These are phyloP conservation scores for Nebria salina DNA, from an alignment of 2,888 invertebrate species.

Conservation along the genomic window DNA sequence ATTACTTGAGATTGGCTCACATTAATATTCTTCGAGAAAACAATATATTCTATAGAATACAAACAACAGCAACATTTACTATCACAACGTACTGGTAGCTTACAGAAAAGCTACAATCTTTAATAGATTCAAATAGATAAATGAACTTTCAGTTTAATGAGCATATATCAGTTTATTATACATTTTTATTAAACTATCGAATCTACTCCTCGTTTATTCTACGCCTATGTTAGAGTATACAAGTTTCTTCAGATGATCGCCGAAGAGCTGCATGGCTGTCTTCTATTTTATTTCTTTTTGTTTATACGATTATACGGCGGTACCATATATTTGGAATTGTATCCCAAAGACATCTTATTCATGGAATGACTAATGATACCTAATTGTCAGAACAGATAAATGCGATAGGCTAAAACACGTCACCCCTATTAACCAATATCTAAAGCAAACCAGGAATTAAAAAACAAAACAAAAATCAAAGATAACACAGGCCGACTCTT, in stretches of 20 bases:
- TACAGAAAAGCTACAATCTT: no score
- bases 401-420: slow-evolving; percentile 29
- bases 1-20: neutral
- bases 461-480: slow-evolving; percentile 40
- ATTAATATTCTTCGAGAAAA: neutral
- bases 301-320: neutral
- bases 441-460: slow-evolving; percentile 10
- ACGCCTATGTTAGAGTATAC: neutral
- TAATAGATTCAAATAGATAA: no score
- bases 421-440: slow-evolving; percentile 46
- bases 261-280: neutral
- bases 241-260: neutral
- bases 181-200: no score
- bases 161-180: no score
- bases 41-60: no score
- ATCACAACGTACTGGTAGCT: no score
- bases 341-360: slow-evolving; percentile 37
- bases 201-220: neutral
- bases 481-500: slow-evolving; percentile 34
- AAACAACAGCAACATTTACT: no score
- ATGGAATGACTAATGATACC: slow-evolving; percentile 43
- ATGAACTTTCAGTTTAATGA: no score
- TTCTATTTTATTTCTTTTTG: neutral
- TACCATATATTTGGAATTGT: neutral
- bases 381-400: slow-evolving; percentile 43